Evolutionary conservation across 64 coral and sea anemone genomes (phyloP).

Genomic region (Pachyseris speciosa): DNA sequence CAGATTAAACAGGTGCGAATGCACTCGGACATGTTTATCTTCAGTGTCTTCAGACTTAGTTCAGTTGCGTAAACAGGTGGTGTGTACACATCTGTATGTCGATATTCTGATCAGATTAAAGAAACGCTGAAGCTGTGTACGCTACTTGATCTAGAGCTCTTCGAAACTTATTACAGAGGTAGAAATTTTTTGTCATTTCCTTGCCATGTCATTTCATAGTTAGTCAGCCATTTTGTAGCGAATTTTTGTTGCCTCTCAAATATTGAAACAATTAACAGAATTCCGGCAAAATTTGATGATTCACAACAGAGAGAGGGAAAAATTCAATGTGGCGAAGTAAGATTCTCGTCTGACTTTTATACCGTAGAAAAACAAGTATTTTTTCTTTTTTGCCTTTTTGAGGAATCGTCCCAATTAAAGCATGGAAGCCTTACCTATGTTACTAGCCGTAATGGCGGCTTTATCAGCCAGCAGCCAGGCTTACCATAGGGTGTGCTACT

Average conservation of each 20-base stretch:
- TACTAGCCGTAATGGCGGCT: neutral
- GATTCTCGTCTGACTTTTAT: too few relatives aligned
- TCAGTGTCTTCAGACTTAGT: neutral
- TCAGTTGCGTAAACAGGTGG: neutral
- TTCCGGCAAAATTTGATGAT: too few relatives aligned
- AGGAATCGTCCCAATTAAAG: neutral
- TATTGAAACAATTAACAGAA: too few relatives aligned
- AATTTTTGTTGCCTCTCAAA: too few relatives aligned
- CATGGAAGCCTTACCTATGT: neutral
- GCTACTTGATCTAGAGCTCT: neutral
- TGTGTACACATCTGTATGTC: neutral
- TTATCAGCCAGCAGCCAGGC: neutral
- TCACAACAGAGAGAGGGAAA: too few relatives aligned
- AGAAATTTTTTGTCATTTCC: neutral
- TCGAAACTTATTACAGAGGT: slow-evolving; percentile 3
- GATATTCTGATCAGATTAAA: neutral
- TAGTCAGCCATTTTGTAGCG: too few relatives aligned
- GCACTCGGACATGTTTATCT: neutral
- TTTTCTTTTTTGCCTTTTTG: too few relatives aligned
- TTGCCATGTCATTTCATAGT: neutral
- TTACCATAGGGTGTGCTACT: slow-evolving; percentile 62
- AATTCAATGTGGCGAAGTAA: too few relatives aligned
- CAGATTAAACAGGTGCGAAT: neutral
- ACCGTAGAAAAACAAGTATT: too few relatives aligned
- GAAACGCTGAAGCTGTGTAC: neutral